A percentile compares a stretch with the other conserved stretches of the same genome.
Evolutionary conservation across 2,888 invertebrate genomes (phyloP).

Genomic region (Esperia sulphurella): DNA sequence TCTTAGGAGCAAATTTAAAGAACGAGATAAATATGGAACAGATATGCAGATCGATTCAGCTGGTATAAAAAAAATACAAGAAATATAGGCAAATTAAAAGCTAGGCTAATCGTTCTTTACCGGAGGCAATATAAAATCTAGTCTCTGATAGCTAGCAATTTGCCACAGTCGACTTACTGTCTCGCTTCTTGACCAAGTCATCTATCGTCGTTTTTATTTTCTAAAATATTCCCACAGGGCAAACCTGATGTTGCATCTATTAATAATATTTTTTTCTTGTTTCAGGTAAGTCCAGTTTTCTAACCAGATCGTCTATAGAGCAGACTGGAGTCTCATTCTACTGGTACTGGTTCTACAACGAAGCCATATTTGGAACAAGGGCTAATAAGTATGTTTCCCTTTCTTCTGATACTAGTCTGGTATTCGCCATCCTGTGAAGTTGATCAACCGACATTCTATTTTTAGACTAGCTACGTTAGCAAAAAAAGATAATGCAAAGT

Average conservation of each 20-base stretch:
- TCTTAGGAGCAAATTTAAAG: no score
- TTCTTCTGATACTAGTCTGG: neutral
- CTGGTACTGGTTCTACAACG: neutral
- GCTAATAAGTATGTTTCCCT: slow-evolving; percentile 1
- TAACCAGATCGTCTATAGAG: slow-evolving; percentile 3
- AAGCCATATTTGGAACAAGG: neutral
- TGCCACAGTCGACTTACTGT: slow-evolving; percentile 5
- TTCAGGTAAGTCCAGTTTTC: slow-evolving; percentile 15
- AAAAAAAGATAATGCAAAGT: no score
- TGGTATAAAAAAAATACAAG: neutral
- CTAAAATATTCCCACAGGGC: neutral
- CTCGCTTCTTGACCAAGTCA: slow-evolving; percentile 4
- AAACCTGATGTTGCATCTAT: slow-evolving; percentile 6
- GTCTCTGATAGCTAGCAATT: slow-evolving; percentile 4
- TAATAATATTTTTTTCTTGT: slow-evolving; percentile 13
- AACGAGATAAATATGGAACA: neutral
- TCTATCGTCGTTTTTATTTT: neutral
- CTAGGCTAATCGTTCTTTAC: slow-evolving; percentile 1
- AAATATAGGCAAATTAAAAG: slow-evolving; percentile 4
- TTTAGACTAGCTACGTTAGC: no score
- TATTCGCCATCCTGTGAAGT: neutral
- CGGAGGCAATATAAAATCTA: slow-evolving; percentile 6
- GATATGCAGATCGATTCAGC: neutral
- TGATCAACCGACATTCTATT: neutral
- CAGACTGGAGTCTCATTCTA: neutral